A percentile compares a stretch with the other conserved stretches of the same genome.
Conservation (phyloP, 2,797 vertebrate species). For the Oreonectes daqikongensis region DNA sequence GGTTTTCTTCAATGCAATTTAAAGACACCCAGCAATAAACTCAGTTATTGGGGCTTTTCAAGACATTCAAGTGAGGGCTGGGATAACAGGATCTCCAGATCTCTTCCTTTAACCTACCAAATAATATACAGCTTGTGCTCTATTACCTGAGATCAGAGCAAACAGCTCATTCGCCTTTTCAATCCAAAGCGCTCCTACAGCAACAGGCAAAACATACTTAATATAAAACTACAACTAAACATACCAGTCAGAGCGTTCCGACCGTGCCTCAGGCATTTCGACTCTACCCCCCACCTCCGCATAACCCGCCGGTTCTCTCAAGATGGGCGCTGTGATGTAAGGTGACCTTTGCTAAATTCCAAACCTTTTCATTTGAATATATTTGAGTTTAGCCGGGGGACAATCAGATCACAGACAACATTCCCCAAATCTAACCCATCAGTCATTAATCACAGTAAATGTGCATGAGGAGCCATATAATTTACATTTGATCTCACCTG, state of each 20-base stretch:
- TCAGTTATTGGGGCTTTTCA: no score
- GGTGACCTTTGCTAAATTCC: constrained; percentile 33
- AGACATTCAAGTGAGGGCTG: neutral
- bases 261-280: constrained; percentile 40
- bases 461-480: constrained; percentile 2
- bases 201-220: constrained; percentile 76
- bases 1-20: neutral
- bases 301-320: neutral
- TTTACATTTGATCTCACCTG: neutral
- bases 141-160: constrained; percentile 13
- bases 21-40: constrained; percentile 16
- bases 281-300: constrained; percentile 11
- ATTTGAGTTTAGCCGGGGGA: neutral
- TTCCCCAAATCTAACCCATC: neutral
- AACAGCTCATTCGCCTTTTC: constrained; percentile 68
- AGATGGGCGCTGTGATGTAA: constrained; percentile 16
- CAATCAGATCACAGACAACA: constrained; percentile 15
- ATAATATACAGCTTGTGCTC: neutral
- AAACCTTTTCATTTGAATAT: constrained; percentile 12
- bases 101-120: constrained; percentile 10
- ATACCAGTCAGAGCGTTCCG: constrained; percentile 67
- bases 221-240: constrained; percentile 81
- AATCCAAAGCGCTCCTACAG: constrained; percentile 74
- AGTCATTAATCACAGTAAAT: constrained; percentile 11
- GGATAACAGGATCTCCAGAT: neutral